A percentile compares a stretch with the other conserved stretches of the same genome.
Conservation (phyloP, 1,140 invertebrate species). For the Littorina saxatilis region DNA sequence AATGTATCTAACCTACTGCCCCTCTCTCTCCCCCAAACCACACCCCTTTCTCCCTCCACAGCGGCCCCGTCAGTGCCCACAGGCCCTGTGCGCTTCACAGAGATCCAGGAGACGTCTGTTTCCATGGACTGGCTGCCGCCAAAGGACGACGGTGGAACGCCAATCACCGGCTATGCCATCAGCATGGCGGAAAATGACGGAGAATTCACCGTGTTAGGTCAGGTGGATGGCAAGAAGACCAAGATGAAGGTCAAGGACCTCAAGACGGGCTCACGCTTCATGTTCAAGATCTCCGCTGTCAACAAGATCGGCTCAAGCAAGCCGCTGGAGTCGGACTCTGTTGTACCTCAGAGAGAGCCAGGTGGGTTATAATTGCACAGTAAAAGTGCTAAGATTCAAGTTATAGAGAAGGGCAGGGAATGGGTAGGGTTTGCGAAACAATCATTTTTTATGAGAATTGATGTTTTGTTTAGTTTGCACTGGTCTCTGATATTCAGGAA, state of each 20-base stretch:
- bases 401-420: no score
- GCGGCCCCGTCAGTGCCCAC: constrained; percentile 51
- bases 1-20: no score
- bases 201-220: constrained; percentile 53
- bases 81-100: constrained; percentile 78
- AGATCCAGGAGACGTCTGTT: constrained; percentile 84
- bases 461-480: no score
- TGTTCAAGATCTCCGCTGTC: constrained; percentile 93
- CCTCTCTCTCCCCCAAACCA: background rate
- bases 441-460: no score
- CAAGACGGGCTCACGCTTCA: constrained; percentile 94
- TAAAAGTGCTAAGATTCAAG: no score
- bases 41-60: background rate
- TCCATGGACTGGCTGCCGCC: constrained; percentile 90
- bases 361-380: background rate
- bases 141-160: constrained; percentile 90
- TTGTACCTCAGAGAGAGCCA: constrained; percentile 80
- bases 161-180: constrained; percentile 67
- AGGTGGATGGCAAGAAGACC: constrained; percentile 54
- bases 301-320: constrained; percentile 96
- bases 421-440: background rate
- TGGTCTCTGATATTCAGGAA: no score
- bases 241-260: constrained; percentile 84
- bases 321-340: constrained; percentile 96
- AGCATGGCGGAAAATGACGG: constrained; percentile 56